Evolutionary conservation across 35 echinoderm and acorn worm genomes (phyloP).

Genomic region (Holothuria glaberrima): DNA sequence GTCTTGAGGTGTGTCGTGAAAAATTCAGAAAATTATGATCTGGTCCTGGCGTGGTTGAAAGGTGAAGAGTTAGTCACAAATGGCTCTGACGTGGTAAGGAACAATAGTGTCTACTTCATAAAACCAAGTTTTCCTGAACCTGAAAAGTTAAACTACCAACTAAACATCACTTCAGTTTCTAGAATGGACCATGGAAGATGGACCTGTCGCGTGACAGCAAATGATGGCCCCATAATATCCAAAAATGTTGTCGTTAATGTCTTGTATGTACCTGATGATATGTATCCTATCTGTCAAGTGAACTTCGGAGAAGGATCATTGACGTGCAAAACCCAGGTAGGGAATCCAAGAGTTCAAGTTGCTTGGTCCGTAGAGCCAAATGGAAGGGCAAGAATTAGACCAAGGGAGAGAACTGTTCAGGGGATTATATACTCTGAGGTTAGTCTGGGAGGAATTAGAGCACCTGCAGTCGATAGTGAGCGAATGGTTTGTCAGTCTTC

Average conservation of each 20-base stretch:
- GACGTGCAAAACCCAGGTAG: slow-evolving; percentile 26
- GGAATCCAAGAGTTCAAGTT: slow-evolving; percentile 28
- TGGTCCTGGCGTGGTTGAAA: neutral
- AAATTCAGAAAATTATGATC: neutral
- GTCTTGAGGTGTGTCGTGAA: slow-evolving; percentile 11
- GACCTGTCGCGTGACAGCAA: neutral
- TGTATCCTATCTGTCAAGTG: neutral
- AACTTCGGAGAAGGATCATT: neutral
- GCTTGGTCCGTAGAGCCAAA: neutral
- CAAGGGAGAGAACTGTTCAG: neutral
- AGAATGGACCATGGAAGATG: slow-evolving; percentile 20
- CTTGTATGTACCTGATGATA: slow-evolving; percentile 10
- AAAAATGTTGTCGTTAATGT: slow-evolving; percentile 1
- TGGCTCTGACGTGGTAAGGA: neutral
- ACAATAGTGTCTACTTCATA: slow-evolving; percentile 20
- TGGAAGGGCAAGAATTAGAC: neutral
- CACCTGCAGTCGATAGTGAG: neutral
- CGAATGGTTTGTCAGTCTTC: neutral
- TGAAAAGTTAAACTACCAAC: neutral
- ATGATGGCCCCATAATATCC: neutral
- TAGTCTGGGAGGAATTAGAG: neutral
- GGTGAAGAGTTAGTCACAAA: slow-evolving; percentile 19
- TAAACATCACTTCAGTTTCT: slow-evolving; percentile 8
- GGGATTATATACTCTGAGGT: slow-evolving; percentile 8
- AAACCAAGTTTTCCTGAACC: neutral